Evolutionary conservation across 2,113 vertebrate genomes (phyloP).

Genomic region (Montifringilla adamsi): DNA sequence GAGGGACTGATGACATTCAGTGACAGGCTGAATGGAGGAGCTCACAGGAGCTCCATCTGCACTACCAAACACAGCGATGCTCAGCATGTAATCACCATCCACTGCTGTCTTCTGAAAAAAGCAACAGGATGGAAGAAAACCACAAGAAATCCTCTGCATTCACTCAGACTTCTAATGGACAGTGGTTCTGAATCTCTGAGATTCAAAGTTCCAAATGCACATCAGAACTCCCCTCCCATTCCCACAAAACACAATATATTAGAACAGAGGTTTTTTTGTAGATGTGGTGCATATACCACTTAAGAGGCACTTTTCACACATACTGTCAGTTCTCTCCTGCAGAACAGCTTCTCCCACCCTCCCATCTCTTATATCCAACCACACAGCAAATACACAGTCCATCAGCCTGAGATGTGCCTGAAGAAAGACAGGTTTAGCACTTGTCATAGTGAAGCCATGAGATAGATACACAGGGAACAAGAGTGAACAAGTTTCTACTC

Average conservation of each 20-base stretch:
- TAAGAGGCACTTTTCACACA: background rate
- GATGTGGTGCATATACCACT: background rate
- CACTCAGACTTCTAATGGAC: background rate
- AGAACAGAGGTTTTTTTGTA: background rate
- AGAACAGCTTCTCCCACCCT: background rate
- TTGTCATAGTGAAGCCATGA: background rate
- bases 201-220: background rate
- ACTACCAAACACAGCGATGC: background rate
- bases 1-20: background rate
- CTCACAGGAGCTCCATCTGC: background rate
- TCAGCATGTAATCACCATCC: background rate
- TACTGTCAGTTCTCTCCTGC: background rate
- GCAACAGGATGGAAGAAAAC: background rate
- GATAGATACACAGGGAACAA: background rate
- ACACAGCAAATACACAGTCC: background rate
- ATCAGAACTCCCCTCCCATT: background rate
- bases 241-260: background rate
- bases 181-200: background rate
- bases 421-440: background rate
- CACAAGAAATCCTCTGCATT: background rate
- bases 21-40: background rate
- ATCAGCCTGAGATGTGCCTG: rapidly evolving
- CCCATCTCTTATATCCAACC: background rate
- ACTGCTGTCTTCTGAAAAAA: background rate
- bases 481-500: background rate